These are phyloP conservation scores for Laupala kohalensis DNA, from an alignment of 1,140 invertebrate species.

Conservation along the genomic window DNA sequence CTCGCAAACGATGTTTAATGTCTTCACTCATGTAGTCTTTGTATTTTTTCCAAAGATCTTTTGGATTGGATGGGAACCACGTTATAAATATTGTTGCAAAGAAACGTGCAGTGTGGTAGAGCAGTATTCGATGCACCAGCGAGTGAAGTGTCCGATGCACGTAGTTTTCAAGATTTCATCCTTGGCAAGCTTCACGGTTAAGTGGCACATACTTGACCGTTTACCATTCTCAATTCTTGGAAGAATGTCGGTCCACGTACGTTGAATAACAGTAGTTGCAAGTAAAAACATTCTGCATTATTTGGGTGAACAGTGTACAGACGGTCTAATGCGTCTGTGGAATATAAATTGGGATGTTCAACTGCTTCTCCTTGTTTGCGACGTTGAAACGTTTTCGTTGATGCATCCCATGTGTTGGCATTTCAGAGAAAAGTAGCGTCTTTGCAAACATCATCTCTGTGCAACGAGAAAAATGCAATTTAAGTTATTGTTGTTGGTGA, in stretches of 20 bases:
- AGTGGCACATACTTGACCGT: constrained; percentile 28
- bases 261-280: constrained; percentile 27
- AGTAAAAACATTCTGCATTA: constrained; percentile 26
- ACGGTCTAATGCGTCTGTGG: constrained; percentile 22
- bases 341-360: constrained; percentile 20
- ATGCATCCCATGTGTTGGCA: constrained; percentile 24
- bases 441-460: constrained; percentile 22
- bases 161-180: constrained; percentile 27
- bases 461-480: constrained; percentile 24
- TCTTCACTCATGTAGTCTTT: constrained; percentile 24
- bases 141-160: constrained; percentile 25
- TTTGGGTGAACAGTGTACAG: constrained; percentile 29
- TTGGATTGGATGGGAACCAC: constrained; percentile 22
- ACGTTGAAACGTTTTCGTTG: constrained; percentile 20
- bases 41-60: constrained; percentile 25
- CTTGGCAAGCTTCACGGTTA: constrained; percentile 26
- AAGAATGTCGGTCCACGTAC: constrained; percentile 29
- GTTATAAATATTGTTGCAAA: constrained; percentile 28
- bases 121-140: constrained; percentile 21
- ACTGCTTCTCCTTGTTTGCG: constrained; percentile 19
- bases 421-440: constrained; percentile 27
- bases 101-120: constrained; percentile 24
- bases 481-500: constrained; percentile 21
- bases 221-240: constrained; percentile 25
- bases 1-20: constrained; percentile 18